Evolutionary conservation across 2,797 vertebrate genomes (phyloP).

Genomic region (Manis javanica): DNA sequence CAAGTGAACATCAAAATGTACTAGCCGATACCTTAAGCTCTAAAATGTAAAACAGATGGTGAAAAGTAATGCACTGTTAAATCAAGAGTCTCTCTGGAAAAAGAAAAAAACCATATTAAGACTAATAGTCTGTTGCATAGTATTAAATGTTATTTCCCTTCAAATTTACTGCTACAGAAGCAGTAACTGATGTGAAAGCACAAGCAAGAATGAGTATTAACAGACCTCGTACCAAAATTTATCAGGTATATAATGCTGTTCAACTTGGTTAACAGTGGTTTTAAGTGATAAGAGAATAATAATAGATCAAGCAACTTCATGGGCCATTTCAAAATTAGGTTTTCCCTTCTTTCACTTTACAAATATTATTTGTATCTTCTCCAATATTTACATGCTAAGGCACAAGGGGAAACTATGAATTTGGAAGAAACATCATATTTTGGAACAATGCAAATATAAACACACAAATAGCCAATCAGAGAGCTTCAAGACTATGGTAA

Average conservation of each 20-base stretch:
- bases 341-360: constrained; percentile 5
- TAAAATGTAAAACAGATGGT: constrained; percentile 62
- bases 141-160: constrained; percentile 10
- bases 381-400: not conserved
- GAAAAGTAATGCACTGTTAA: not conserved
- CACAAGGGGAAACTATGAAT: constrained; percentile 4
- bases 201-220: not conserved
- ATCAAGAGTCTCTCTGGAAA: constrained; percentile 39
- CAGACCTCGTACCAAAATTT: not conserved
- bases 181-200: not conserved
- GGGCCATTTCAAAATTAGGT: not conserved
- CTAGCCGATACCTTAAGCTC: constrained; percentile 5
- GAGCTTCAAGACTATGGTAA: not conserved
- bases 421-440: not conserved
- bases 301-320: not conserved
- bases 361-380: not conserved
- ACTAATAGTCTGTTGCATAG: not conserved
- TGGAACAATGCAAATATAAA: not conserved
- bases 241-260: not conserved
- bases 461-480: not conserved
- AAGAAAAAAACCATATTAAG: not conserved
- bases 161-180: constrained; percentile 18
- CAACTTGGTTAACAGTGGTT: not conserved
- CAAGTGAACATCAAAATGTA: not conserved
- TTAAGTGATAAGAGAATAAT: constrained; percentile 15